Evolutionary conservation across 2,113 vertebrate genomes (phyloP), one percentile per base, ranked within the genome.

Genomic region (Hippocampus abdominalis): DNA sequence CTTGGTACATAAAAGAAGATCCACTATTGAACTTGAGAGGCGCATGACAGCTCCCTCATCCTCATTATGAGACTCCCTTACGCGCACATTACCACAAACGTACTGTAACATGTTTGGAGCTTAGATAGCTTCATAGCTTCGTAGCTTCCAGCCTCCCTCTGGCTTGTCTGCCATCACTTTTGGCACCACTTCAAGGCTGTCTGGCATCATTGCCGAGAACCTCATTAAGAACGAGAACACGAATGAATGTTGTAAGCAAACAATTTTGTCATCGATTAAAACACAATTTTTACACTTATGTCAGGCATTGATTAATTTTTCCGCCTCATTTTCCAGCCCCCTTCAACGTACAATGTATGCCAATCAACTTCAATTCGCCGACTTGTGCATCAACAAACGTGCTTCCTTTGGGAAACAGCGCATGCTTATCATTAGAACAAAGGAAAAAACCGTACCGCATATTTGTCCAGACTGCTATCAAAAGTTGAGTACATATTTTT

Each of bases 31-130:
- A 36, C 32, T 36, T 36, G 32, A 36, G 5, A 82, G 66, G 51
- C 27, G 68, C 53, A 56, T 84, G 79, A 74, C 78, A 81, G 61
- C 54, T 69, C 64, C 76, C 23, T 74, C 36, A 20, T 36, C 69
- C 74, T 84, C 75, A 89, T 86, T 86, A 81, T 67, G 59, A 56
- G 63, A 69, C 61, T 70, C 9, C 32, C 59, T 53, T 66, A 74
- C 54, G 62, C n/a, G 66, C 42, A 67, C 7, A 57, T 16, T 54
- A 23, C 70, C 54, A 79, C 23, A 69, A 21, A 65, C 23, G 29
- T 48, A 71, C 56, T 72, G 60, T 6, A 40, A 51, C 56, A 70
- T 56, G 11, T 76, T 79, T 64, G 74, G 61, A 65, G 44, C 74
- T 79, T 66, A 60, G 74, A 60, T 66, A 80, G 32, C 32, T 20